These are phyloP conservation scores for Misgurnus mizolepis DNA, from an alignment of 2,113 vertebrate species.

Conservation along the genomic window DNA sequence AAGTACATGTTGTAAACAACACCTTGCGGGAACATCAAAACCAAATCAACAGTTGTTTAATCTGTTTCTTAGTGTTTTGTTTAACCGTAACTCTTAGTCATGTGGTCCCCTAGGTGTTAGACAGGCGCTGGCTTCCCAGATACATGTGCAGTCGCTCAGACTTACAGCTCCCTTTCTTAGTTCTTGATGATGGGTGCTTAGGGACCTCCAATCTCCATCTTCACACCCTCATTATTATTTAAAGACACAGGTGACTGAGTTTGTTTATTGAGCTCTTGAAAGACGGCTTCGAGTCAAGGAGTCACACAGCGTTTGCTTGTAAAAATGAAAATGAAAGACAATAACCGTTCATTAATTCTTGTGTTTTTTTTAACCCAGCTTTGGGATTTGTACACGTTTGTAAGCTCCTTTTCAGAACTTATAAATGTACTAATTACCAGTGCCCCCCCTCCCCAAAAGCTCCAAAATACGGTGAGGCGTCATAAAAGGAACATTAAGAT, in stretches of 20 bases:
- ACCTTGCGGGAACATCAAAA: background rate
- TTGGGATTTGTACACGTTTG: slow-evolving; percentile 19
- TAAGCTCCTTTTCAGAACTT: slow-evolving; percentile 11
- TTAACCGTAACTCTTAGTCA: background rate
- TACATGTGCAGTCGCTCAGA: background rate
- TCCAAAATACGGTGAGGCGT: slow-evolving; percentile 9
- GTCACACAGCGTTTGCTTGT: background rate
- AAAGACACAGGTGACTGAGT: slow-evolving; percentile 37
- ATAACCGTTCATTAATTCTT: slow-evolving; percentile 12
- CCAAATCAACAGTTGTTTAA: slow-evolving; percentile 20
- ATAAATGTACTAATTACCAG: slow-evolving; percentile 6
- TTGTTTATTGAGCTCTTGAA: slow-evolving; percentile 35
- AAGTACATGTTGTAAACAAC: slow-evolving; percentile 4
- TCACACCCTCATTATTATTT: slow-evolving; percentile 30
- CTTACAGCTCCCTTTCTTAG: slow-evolving; percentile 11
- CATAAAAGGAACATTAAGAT: slow-evolving; percentile 36
- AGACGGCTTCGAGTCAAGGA: slow-evolving; percentile 18
- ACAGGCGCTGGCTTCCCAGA: slow-evolving; percentile 21
- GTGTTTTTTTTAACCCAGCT: slow-evolving; percentile 23
- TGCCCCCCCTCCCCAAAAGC: background rate
- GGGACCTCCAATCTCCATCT: slow-evolving; percentile 37
- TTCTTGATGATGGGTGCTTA: slow-evolving; percentile 37
- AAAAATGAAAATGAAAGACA: background rate
- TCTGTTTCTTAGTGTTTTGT: background rate
- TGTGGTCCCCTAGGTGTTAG: slow-evolving; percentile 25